Evolutionary conservation across 2,113 vertebrate species (phyloP).

Genomic region (Oceanodroma tethys): DNA sequence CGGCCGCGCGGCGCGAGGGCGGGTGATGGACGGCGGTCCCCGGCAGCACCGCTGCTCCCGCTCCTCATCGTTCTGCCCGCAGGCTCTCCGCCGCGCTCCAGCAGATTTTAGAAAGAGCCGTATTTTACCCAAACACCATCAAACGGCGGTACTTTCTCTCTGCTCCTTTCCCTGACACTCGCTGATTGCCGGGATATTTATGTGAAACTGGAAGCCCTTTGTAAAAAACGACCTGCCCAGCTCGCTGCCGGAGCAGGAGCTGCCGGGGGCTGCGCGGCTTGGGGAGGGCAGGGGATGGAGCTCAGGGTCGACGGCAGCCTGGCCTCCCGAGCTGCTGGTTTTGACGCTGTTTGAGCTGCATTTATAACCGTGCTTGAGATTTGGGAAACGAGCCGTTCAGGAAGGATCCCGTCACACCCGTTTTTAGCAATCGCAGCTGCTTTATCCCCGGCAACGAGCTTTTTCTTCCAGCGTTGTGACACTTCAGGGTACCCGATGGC

Average conservation of each 20-base stretch:
- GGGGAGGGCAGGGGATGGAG: neutral
- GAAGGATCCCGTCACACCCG: neutral
- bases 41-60: neutral
- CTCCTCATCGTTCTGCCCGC: neutral
- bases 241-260: neutral
- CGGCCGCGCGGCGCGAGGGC: accelerated
- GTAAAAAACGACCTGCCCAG: neutral
- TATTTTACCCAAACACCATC: slow-evolving; percentile 12
- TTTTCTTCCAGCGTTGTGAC: neutral
- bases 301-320: neutral
- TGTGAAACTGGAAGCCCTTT: neutral
- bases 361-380: neutral
- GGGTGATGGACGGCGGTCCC: neutral
- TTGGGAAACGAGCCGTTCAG: neutral
- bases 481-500: accelerated
- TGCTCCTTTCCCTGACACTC: slow-evolving; percentile 13
- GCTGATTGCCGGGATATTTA: slow-evolving; percentile 27
- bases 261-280: accelerated
- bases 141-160: neutral
- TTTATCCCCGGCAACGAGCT: neutral
- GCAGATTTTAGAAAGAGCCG: slow-evolving; percentile 5
- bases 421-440: neutral
- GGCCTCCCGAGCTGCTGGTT: accelerated
- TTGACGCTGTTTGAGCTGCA: neutral
- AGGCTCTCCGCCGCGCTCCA: neutral